Evolutionary conservation across 2,888 invertebrate genomes (phyloP).

Genomic region (Patella caerulea): DNA sequence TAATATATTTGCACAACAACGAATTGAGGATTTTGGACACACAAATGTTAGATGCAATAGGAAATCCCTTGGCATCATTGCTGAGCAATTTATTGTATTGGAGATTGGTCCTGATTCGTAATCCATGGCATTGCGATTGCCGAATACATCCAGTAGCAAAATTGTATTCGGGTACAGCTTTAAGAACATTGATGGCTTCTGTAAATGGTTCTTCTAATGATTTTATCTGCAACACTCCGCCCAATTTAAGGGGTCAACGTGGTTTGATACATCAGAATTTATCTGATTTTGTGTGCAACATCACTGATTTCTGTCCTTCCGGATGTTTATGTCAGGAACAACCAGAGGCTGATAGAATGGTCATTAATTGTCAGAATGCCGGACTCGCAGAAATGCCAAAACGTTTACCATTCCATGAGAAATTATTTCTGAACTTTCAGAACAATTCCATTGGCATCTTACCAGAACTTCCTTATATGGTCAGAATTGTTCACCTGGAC

Average conservation of each 20-base stretch:
- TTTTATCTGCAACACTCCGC: too few relatives aligned
- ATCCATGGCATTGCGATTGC: neutral
- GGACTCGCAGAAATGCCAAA: neutral
- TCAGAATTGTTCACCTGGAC: neutral
- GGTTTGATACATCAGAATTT: too few relatives aligned
- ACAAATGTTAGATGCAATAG: neutral
- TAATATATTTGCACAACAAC: neutral
- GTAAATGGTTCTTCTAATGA: too few relatives aligned
- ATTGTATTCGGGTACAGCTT: too few relatives aligned
- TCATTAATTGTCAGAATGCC: neutral
- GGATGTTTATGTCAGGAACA: constrained; percentile 3
- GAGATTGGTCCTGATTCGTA: neutral
- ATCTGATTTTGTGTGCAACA: neutral
- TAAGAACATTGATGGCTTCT: too few relatives aligned
- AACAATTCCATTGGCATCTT: neutral
- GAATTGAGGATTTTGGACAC: neutral
- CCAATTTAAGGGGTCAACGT: too few relatives aligned
- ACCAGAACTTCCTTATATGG: neutral
- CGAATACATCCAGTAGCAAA: neutral
- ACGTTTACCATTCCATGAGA: neutral
- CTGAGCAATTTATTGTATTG: neutral
- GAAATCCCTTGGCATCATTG: neutral
- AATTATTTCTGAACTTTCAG: neutral
- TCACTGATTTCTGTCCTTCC: neutral
- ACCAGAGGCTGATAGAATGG: neutral